Percentiles rank a stretch among this genome's conserved stretches.
phyloP scores from a whole-genome alignment of 2,113 vertebrate species.

The Peromyscus leucopus region DNA sequence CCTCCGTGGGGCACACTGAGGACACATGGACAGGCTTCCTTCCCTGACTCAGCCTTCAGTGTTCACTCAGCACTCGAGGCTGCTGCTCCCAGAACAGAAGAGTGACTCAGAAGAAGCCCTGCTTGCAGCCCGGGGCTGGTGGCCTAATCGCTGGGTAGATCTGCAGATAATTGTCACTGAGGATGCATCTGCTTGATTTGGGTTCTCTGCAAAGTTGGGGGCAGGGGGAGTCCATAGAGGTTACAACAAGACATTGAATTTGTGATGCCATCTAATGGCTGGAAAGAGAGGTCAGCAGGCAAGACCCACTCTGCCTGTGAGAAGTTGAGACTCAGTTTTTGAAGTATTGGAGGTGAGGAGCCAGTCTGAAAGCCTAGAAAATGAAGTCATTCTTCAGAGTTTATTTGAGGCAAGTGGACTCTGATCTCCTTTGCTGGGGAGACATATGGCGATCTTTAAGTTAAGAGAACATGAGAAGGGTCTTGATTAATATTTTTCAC shows the following conservation, averaged over 20 bases:
- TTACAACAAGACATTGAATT: background rate
- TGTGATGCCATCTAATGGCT: background rate
- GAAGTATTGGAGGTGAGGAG: constrained; percentile 1
- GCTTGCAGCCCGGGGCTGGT: background rate
- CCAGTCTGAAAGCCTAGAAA: constrained; percentile 10
- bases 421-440: background rate
- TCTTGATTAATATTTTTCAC: background rate
- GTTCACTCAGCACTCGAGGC: background rate
- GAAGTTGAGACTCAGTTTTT: background rate
- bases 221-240: background rate
- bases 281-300: background rate
- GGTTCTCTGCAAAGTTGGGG: background rate
- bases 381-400: background rate
- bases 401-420: background rate
- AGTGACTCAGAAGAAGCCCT: background rate
- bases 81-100: background rate
- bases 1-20: background rate
- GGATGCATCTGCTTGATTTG: constrained; percentile 31
- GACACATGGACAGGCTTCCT: background rate
- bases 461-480: background rate
- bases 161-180: background rate
- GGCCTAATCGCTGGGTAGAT: background rate
- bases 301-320: background rate
- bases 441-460: constrained; percentile 3
- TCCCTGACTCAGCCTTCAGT: background rate